These are phyloP conservation scores for Reinhardtius hippoglossoides DNA, from an alignment of 2,113 vertebrate species.

Conservation along the genomic window DNA sequence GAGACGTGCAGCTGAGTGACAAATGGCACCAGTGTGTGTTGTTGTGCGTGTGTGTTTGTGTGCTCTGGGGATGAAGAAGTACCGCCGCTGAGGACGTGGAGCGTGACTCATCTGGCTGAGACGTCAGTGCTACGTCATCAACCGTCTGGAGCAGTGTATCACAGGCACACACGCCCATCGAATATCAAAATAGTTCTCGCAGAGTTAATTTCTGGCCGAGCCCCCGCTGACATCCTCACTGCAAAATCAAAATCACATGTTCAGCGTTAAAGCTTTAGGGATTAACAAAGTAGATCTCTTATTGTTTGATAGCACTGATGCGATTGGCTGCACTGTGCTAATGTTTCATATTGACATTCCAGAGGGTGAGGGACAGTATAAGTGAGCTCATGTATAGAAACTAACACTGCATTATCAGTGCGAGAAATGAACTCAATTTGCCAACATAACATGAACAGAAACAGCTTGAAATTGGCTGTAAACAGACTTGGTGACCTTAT, in stretches of 20 bases:
- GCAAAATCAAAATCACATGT: constrained; percentile 54
- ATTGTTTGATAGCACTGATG: constrained; percentile 46
- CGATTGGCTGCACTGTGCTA: constrained; percentile 27
- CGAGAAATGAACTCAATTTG: constrained; percentile 3
- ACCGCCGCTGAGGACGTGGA: constrained; percentile 47
- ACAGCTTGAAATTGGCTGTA: constrained; percentile 6
- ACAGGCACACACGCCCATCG: constrained; percentile 6
- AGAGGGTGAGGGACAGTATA: constrained; percentile 30
- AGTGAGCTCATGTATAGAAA: constrained; percentile 20
- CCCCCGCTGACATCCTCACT: constrained; percentile 35
- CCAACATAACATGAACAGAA: constrained; percentile 1
- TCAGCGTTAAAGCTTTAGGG: constrained; percentile 32
- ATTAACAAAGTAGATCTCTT: constrained; percentile 41
- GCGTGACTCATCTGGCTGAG: constrained; percentile 73
- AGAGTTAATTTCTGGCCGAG: constrained; percentile 49
- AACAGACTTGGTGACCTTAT: constrained; percentile 25
- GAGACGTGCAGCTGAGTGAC: constrained; percentile 42
- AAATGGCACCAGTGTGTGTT: constrained; percentile 40
- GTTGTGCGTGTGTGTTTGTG: constrained; percentile 6
- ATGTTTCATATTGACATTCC: constrained; percentile 38
- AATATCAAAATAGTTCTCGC: constrained; percentile 42
- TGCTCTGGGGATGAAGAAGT: constrained; percentile 21
- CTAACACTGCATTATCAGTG: constrained; percentile 6
- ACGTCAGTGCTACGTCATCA: constrained; percentile 79
- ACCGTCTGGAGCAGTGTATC: constrained; percentile 38